Evolutionary conservation across 2,113 vertebrate species (phyloP), one percentile per base, ranked within the genome.

Genomic region (Cyphomyrus plagiostoma): DNA sequence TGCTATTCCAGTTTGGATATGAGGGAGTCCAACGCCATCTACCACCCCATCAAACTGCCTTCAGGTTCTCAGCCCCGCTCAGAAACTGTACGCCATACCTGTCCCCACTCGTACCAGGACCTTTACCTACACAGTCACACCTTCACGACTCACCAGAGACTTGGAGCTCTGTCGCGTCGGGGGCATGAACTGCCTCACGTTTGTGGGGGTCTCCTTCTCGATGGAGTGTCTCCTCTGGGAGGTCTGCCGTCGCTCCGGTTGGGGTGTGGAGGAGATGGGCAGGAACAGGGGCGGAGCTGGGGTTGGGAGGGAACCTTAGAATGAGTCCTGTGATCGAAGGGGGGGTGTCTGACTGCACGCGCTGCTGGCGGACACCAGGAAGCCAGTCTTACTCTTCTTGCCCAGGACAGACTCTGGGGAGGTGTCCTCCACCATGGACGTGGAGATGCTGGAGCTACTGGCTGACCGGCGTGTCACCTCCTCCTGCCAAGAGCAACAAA

Each of bases 231-330:
- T 96, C 90, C 98, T 97, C 94, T 98, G 98, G 1, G 97, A 95
- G 0, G 96, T 94, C 93, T 98, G 96, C 58, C 97, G 96, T 92
- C 98, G 96, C 96, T 99, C 98, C 0, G 98, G 98, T 94, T 99
- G 98, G 0, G 98, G 98, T 0, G 98, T 99, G 48, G 98, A 99
- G 0, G 98, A 99, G 92, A 99, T 99, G 92, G 98, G 98, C 94
- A 99, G 94, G 95, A 99, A 99, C 94, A 97, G 97, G 3, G 98
- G 97, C 88, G 98, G 98, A 91, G 95, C 98, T 99, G 92, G 46
- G 35, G 42, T n/a, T n/a, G 9, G n/a, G 3, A n/a, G 35, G 2
- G 3, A 21, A 52, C 26, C 88, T 39, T 30, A 48, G 62, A n/a
- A 42, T 85, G 48, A 56, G 70, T 77, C 70, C 70, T 2, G 13